Evolutionary conservation across 2,113 vertebrate species (phyloP), one percentile per base, ranked within the genome.

Genomic region (Symphodus melops): DNA sequence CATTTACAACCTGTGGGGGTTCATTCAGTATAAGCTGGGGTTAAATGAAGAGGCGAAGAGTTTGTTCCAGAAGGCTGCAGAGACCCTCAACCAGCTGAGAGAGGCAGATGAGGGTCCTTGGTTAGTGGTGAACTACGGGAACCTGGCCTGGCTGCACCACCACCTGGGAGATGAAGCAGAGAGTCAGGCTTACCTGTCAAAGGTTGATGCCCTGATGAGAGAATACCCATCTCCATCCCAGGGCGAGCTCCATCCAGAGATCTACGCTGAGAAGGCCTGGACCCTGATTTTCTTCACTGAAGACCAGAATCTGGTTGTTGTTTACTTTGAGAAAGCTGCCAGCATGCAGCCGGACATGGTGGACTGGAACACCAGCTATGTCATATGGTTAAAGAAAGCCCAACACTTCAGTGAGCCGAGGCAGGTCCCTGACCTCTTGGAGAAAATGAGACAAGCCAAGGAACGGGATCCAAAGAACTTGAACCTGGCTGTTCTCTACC

Each of bases 261-360:
- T 91, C 42, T 85, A 49, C 1, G 91, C 86, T 2, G 92, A 93
- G 44, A 91, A 91, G 52, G 92, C 81, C 70, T 93, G 91, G 91
- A 90, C 82, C 4, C 75, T 93, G 70, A 91, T 91, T 89, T 82
- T 75, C 42, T 86, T 89, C 5, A 11, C 57, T 4, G 0, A 1
- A 46, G 69, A 62, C 8, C 11, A 52, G 19, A 67, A 12, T 51
- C 61, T 8, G 54, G 91, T 79, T 6, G 58, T 19, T 3, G 78
- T 86, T 3, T 77, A 21, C 28, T 92, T 93, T 64, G 74, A 86
- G 65, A 89, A 28, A 73, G 92, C 92, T n/a, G 79, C 88, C 64
- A 55, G 81, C 72, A 83, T 88, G 86, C 83, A 90, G 75, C 92
- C 91, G 0, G 86, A 89, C 37, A n/a, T 61, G 67, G 84, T 76